These are phyloP conservation scores for Lutjanus argentimaculatus DNA, from an alignment of 2,797 vertebrate genomes.

Conservation along the genomic window DNA sequence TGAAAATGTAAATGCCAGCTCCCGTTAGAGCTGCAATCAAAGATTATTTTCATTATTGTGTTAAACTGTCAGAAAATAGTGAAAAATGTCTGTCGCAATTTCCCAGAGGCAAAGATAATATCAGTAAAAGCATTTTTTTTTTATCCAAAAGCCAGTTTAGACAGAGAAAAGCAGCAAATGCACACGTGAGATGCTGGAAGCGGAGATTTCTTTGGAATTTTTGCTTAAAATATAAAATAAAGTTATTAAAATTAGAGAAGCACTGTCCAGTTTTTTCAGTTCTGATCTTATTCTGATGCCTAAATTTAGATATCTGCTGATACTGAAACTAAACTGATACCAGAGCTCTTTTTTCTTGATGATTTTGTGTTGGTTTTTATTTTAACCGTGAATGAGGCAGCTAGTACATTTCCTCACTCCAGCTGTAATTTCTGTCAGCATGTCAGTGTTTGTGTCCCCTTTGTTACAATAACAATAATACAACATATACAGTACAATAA, in stretches of 20 bases:
- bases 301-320: no score
- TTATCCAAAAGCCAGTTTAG: not conserved
- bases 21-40: not conserved
- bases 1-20: not conserved
- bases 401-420: no score
- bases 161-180: not conserved
- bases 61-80: slow-evolving; percentile 10
- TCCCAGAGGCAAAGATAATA: not conserved
- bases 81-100: not conserved
- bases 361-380: no score
- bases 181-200: not conserved
- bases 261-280: no score
- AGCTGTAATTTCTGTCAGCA: no score
- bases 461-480: no score
- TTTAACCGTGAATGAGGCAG: no score
- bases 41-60: not conserved
- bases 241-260: not conserved
- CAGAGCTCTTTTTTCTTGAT: no score
- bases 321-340: no score
- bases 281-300: no score
- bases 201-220: not conserved
- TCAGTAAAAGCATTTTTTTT: not conserved
- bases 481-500: no score
- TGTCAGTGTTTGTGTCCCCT: no score
- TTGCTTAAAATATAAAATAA: not conserved